Conservation (phyloP, 1,140 invertebrate genomes). For the Araneus ventricosus region DNA sequence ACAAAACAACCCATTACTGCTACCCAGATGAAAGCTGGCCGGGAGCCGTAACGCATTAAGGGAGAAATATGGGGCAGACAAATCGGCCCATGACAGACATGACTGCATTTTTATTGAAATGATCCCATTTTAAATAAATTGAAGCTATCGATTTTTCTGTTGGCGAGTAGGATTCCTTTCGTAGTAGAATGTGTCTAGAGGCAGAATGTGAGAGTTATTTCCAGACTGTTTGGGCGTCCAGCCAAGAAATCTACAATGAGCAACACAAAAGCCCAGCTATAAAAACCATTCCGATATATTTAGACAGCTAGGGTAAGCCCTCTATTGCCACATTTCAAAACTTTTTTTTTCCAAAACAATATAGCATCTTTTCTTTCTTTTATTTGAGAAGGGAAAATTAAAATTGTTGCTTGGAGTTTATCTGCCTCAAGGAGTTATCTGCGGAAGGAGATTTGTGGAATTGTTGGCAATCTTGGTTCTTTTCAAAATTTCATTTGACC, state of each 20-base stretch:
- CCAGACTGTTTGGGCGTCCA: constrained; percentile 51
- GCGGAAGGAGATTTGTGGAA: not conserved
- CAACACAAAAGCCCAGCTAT: constrained; percentile 72
- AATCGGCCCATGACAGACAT: not conserved
- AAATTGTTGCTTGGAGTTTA: not conserved
- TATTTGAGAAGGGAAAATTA: not conserved
- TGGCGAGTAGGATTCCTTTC: constrained; percentile 45
- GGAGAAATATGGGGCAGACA: constrained; percentile 11
- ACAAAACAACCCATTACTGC: not conserved
- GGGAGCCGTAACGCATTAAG: not conserved
- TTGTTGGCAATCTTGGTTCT: too few species aligned
- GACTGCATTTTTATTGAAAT: constrained; percentile 49
- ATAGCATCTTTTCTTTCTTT: not conserved
- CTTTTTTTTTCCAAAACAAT: constrained; percentile 22
- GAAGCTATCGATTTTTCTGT: constrained; percentile 61
- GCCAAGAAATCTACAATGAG: constrained; percentile 68
- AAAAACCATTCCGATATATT: constrained; percentile 73
- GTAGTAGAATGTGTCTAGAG: constrained; percentile 58
- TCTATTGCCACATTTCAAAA: constrained; percentile 47
- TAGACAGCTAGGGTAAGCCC: constrained; percentile 53
- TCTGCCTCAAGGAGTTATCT: not conserved
- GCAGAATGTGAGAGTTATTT: constrained; percentile 64
- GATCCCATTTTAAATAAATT: constrained; percentile 64
- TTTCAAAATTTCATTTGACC: too few species aligned
- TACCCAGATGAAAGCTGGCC: not conserved